These are phyloP conservation scores for Palythoa heliodiscus DNA, from an alignment of 92 coral and sea anemone genomes.

Conservation along the genomic window DNA sequence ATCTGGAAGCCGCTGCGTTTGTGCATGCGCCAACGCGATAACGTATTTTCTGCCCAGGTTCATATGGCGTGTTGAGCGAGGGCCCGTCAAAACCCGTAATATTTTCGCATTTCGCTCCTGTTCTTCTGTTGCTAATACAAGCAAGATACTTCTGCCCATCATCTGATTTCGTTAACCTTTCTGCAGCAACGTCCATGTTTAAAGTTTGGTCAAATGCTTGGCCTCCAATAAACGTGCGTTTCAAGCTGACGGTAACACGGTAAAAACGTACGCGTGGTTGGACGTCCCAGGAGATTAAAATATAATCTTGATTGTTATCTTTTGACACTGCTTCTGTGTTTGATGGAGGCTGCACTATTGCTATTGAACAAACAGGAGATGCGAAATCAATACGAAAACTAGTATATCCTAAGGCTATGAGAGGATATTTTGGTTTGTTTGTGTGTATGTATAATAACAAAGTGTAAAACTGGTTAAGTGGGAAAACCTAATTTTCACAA, in stretches of 20 bases:
- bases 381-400: not conserved
- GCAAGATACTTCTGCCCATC: not conserved
- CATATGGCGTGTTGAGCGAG: not conserved
- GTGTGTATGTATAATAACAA: no score
- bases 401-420: no score
- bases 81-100: not conserved
- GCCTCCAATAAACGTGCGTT: not conserved
- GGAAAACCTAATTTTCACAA: no score
- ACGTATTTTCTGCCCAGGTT: conserved; percentile 19
- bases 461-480: no score
- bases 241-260: not conserved
- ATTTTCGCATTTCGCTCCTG: conserved; percentile 16
- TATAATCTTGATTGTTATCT: not conserved
- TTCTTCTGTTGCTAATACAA: conserved; percentile 19
- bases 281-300: conserved; percentile 33
- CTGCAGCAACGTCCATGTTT: not conserved
- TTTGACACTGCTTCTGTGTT: not conserved
- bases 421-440: no score
- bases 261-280: conserved; percentile 14
- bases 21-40: conserved; percentile 37
- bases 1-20: not conserved
- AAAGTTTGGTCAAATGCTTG: not conserved
- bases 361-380: not conserved
- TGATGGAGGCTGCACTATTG: conserved; percentile 3
- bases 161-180: not conserved